These are phyloP conservation scores for Patella pellucida DNA, from an alignment of 2,888 invertebrate genomes.

Conservation along the genomic window DNA sequence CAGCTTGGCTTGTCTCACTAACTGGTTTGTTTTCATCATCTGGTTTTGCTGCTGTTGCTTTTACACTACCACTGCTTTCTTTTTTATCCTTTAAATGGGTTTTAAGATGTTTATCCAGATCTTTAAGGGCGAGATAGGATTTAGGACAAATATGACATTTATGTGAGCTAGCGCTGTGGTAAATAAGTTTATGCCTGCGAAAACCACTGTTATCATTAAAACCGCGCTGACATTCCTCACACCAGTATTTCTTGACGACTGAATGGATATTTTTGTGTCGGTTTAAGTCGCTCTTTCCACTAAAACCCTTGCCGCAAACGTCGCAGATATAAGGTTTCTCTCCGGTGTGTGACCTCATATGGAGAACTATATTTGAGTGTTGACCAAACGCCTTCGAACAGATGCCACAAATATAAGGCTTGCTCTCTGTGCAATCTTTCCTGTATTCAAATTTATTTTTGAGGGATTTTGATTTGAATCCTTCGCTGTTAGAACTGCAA, in stretches of 20 bases:
- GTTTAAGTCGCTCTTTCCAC: conserved; percentile 5
- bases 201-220: conserved; percentile 3
- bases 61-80: background rate
- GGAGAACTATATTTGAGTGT: conserved; percentile 7
- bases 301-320: conserved; percentile 14
- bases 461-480: background rate
- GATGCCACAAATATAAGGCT: conserved; percentile 17
- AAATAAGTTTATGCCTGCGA: background rate
- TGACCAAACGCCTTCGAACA: conserved; percentile 14
- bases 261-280: conserved; percentile 16
- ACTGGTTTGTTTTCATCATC: background rate
- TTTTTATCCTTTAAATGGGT: background rate
- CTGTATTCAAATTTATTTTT: conserved; percentile 8
- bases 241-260: conserved; percentile 3
- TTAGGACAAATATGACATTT: conserved; percentile 1
- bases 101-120: background rate
- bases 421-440: conserved; percentile 1
- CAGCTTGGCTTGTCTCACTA: background rate
- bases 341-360: conserved; percentile 19
- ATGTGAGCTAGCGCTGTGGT: conserved; percentile 1
- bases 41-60: background rate
- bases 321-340: conserved; percentile 11
- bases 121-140: background rate
- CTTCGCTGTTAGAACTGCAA: background rate
- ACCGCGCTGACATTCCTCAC: background rate